Evolutionary conservation across 2,888 invertebrate species (phyloP), one percentile per base, ranked within the genome.

Genomic region (Petrolisthes manimaculis): DNA sequence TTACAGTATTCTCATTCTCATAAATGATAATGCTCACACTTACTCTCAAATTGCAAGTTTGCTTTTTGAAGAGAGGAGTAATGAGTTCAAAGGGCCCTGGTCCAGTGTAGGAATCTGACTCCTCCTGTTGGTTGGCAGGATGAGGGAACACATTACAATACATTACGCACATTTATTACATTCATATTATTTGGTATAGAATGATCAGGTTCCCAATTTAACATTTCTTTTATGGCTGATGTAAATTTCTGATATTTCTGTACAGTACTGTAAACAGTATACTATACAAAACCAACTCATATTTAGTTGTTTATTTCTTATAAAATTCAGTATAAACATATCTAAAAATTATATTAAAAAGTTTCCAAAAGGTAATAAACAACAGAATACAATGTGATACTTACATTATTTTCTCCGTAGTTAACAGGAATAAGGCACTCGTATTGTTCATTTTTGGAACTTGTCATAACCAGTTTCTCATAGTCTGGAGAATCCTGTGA

Each of bases 361-460:
- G 37, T 37, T 37, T 37, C 37, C 37, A 37, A 37, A 37, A 37
- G 37, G 37, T 37, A 37, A 37, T 37, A 37, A 1, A 37, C 37
- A 37, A 77, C 4, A 84, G 18, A 21, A 21, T 67, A 67, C 14
- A 83, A 18, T 55, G n/a, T 4, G 85, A 1, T 80, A 91, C 91
- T 91, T 90, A 92, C 92, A 92, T 92, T 92, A 86, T 92, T 92
- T 69, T 92, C 92, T 80, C 93, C 93, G 79, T 92, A 92, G 9
- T 95, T 93, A 89, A 95, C 95, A 14, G 98, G 98, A 91, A 98
- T 94, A 12, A 95, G 93, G 92, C 98, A 98, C 88, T 95, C 95
- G 93, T 97, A 98, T 91, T 95, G 95, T 92, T 98, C 98, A 92
- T 96, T 95, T 90, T 96, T 95, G 21, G 95, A 94, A 18, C 97